Evolutionary conservation across 2,113 vertebrate species (phyloP).

Genomic region (Amblyornis subalaris): DNA sequence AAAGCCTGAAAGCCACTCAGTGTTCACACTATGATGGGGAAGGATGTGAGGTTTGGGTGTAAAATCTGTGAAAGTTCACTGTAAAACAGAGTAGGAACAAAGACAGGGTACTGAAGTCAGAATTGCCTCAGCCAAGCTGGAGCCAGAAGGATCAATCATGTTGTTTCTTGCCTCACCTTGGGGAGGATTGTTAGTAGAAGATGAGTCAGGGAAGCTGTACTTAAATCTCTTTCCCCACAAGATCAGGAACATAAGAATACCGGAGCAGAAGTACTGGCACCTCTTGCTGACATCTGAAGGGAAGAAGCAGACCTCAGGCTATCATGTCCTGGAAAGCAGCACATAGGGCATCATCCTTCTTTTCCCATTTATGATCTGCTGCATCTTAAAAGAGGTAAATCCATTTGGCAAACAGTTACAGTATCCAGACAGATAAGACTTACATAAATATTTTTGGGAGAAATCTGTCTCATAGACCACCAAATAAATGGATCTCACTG

Average conservation of each 20-base stretch:
- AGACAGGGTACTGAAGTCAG: constrained; percentile 7
- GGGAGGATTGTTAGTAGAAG: constrained; percentile 3
- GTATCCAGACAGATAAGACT: background rate
- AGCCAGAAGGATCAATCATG: constrained; percentile 50
- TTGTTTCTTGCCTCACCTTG: constrained; percentile 45
- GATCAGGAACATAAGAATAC: background rate
- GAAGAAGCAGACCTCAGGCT: constrained; percentile 13
- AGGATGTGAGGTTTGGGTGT: background rate
- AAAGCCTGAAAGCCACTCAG: background rate
- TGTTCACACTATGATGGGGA: background rate
- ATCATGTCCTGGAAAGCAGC: constrained; percentile 7
- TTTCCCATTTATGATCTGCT: background rate
- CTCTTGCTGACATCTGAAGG: constrained; percentile 21
- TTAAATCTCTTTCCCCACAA: background rate
- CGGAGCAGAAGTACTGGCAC: background rate
- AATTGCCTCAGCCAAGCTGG: constrained; percentile 19
- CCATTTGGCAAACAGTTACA: background rate
- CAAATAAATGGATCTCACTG: background rate
- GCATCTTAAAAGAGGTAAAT: background rate
- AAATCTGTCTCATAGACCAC: background rate
- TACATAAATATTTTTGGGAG: background rate
- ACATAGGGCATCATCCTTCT: background rate
- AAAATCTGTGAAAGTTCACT: background rate
- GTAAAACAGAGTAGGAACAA: background rate
- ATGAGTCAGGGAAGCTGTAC: constrained; percentile 26